Conservation (phyloP, 2,888 invertebrate species). For the Crioceris asparagi region DNA sequence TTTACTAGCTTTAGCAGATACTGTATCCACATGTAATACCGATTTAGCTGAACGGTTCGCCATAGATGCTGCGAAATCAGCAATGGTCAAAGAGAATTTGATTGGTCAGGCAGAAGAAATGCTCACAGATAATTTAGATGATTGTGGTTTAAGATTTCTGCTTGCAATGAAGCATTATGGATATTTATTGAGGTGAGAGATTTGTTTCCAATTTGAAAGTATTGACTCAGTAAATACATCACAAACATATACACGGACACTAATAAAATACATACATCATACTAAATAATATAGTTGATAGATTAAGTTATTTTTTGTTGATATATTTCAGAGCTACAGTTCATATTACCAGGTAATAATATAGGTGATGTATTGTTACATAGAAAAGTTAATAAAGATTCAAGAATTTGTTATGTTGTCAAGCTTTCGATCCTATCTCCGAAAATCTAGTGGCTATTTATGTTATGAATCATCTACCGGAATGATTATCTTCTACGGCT, state of each 20-base stretch:
- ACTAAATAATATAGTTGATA: too few species aligned
- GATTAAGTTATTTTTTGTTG: too few species aligned
- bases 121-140: slow-evolving; percentile 77
- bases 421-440: too few species aligned
- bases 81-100: slow-evolving; percentile 54
- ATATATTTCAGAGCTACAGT: slow-evolving; percentile 3
- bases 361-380: too few species aligned
- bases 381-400: too few species aligned
- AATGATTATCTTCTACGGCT: too few species aligned
- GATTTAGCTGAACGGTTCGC: slow-evolving; percentile 77
- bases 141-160: slow-evolving; percentile 92
- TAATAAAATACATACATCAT: too few species aligned
- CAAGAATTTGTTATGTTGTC: too few species aligned
- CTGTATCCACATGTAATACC: slow-evolving; percentile 86
- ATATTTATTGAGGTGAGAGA: slow-evolving; percentile 58
- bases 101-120: slow-evolving; percentile 45
- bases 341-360: slow-evolving; percentile 7
- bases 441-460: too few species aligned
- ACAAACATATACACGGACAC: too few species aligned
- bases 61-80: slow-evolving; percentile 55
- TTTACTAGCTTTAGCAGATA: slow-evolving; percentile 94
- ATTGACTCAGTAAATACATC: too few species aligned
- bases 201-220: neutral
- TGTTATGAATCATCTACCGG: too few species aligned
- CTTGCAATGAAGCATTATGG: slow-evolving; percentile 97